Percentiles rank a stretch among this genome's conserved stretches.
phyloP scores from a whole-genome alignment of 2,888 invertebrate genomes.

The Leptothorax acervorum region DNA sequence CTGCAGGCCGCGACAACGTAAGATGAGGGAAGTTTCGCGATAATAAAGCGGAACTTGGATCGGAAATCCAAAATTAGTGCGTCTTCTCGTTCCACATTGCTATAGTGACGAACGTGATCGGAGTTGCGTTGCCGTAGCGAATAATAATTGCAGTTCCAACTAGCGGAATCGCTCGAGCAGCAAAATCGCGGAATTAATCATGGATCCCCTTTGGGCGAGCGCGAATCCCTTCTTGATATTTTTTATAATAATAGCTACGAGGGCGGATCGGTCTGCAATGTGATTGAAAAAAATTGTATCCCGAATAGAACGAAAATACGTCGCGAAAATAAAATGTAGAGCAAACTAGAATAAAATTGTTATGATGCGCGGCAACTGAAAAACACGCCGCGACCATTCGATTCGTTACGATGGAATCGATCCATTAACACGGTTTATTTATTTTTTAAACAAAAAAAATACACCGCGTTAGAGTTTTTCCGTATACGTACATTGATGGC shows the following conservation, averaged over 20 bases:
- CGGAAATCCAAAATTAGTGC: constrained; percentile 58
- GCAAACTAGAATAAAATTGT: constrained; percentile 47
- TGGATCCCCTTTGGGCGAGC: not conserved
- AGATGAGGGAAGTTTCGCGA: constrained; percentile 37
- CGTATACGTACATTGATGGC: not conserved
- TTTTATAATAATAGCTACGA: constrained; percentile 38
- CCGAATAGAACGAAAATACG: constrained; percentile 48
- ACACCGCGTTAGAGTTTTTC: not conserved
- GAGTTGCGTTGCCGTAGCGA: constrained; percentile 32
- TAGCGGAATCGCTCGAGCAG: not conserved
- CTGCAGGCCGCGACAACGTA: constrained; percentile 17
- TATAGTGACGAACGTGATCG: constrained; percentile 31
- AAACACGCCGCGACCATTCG: constrained; percentile 43
- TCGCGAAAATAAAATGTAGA: constrained; percentile 31
- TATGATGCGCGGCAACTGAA: constrained; percentile 41
- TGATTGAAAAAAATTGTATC: constrained; percentile 50
- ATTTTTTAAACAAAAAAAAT: constrained; percentile 37
- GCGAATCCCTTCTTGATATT: constrained; percentile 38
- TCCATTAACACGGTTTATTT: constrained; percentile 45
- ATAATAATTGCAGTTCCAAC: constrained; percentile 42
- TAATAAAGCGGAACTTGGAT: constrained; percentile 63
- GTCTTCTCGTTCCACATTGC: constrained; percentile 8
- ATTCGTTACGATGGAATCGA: constrained; percentile 45
- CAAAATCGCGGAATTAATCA: constrained; percentile 21
- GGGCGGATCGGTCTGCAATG: not conserved